A percentile compares a stretch with the other conserved stretches of the same genome.
Conservation (phyloP, 2,888 invertebrate species). For the Cosmia pyralina region DNA sequence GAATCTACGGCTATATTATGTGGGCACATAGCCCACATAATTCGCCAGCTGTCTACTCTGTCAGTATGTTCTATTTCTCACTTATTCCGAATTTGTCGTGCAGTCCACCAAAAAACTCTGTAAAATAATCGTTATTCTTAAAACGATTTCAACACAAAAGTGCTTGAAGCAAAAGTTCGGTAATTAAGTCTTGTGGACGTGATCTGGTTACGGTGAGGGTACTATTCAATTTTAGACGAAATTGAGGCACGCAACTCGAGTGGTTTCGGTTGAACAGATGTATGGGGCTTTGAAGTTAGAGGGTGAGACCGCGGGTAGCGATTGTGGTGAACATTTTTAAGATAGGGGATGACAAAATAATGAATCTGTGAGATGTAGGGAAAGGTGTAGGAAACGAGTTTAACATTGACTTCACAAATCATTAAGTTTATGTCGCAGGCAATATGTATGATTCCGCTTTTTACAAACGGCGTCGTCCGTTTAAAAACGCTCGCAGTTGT, state of each 20-base stretch:
- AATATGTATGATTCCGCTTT: too few relatives aligned
- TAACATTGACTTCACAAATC: background rate
- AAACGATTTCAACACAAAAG: slow-evolving; percentile 52
- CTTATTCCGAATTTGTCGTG: too few relatives aligned
- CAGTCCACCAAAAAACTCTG: background rate
- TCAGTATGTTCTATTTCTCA: background rate
- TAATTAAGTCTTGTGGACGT: slow-evolving; percentile 61
- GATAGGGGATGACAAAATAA: background rate
- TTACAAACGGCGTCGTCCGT: too few relatives aligned
- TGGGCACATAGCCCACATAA: too few relatives aligned
- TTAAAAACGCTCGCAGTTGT: too few relatives aligned
- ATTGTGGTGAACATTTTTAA: background rate
- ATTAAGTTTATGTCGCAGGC: too few relatives aligned
- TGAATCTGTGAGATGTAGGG: background rate
- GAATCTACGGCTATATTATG: background rate
- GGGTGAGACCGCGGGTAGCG: background rate
- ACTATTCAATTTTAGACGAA: slow-evolving; percentile 65
- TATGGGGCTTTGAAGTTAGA: slow-evolving; percentile 22
- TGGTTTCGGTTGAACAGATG: slow-evolving; percentile 43
- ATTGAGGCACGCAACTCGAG: slow-evolving; percentile 62
- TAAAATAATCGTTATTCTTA: slow-evolving; percentile 28
- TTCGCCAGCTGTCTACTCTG: background rate
- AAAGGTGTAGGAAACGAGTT: background rate
- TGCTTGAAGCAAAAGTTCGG: slow-evolving; percentile 58
- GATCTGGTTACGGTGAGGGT: slow-evolving; percentile 57